Percentiles rank a stretch among this genome's conserved stretches.
Conservation (phyloP, 2,888 invertebrate species). For the Masnerella sp. region DNA sequence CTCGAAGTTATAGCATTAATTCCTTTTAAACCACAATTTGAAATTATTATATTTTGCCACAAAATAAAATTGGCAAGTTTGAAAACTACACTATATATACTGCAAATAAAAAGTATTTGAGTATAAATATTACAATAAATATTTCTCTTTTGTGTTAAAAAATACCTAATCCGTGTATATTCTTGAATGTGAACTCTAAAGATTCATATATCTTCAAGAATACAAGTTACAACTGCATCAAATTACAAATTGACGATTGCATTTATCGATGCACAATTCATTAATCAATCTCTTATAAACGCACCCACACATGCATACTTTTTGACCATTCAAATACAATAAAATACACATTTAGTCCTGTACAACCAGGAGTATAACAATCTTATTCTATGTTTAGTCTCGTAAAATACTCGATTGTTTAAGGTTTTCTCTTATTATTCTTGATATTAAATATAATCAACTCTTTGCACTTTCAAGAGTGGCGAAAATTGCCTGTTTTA, state of each 20-base stretch:
- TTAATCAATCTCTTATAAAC: constrained; percentile 13
- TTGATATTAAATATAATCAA: background rate
- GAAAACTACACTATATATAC: too few relatives aligned
- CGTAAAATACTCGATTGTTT: constrained; percentile 10
- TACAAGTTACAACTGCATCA: constrained; percentile 11
- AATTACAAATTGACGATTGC: constrained; percentile 20
- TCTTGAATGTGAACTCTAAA: too few relatives aligned
- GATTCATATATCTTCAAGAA: background rate
- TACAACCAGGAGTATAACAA: constrained; percentile 71
- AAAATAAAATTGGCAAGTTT: too few relatives aligned
- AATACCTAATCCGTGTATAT: too few relatives aligned
- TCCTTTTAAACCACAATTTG: too few relatives aligned
- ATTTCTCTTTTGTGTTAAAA: too few relatives aligned
- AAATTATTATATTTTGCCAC: too few relatives aligned
- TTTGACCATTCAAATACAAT: constrained; percentile 67
- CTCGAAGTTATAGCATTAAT: too few relatives aligned
- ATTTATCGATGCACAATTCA: constrained; percentile 12
- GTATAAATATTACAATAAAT: too few relatives aligned
- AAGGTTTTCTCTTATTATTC: background rate
- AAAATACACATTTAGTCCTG: constrained; percentile 69
- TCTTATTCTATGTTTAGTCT: constrained; percentile 19
- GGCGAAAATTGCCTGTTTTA: too few relatives aligned
- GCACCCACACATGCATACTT: background rate
- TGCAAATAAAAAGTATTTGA: too few relatives aligned
- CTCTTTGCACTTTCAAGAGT: background rate